Evolutionary conservation across 2,888 invertebrate species (phyloP).

Genomic region (Liodrosophila aerea): DNA sequence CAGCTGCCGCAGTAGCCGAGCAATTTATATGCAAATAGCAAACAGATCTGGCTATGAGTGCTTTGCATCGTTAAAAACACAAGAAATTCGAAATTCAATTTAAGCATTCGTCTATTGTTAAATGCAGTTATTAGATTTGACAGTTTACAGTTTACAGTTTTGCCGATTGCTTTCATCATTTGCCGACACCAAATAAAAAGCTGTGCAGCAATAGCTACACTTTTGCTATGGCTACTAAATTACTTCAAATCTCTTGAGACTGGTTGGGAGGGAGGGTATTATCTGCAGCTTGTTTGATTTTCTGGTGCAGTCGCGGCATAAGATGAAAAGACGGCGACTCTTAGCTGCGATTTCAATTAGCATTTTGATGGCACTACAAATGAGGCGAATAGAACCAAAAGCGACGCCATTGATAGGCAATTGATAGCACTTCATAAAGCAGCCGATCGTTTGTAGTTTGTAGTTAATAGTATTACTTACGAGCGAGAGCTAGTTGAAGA

Average conservation of each 20-base stretch:
- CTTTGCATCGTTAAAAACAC: constrained; percentile 62
- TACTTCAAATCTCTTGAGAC: constrained; percentile 35
- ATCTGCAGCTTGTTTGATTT: constrained; percentile 65
- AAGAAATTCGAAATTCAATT: constrained; percentile 57
- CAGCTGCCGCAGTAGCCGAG: constrained; percentile 48
- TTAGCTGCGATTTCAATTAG: constrained; percentile 66
- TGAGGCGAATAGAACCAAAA: constrained; percentile 63
- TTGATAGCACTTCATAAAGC: constrained; percentile 75
- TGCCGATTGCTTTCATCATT: constrained; percentile 55
- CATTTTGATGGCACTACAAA: constrained; percentile 76
- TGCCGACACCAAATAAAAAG: constrained; percentile 35
- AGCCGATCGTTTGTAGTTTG: constrained; percentile 57
- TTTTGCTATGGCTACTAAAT: constrained; percentile 62
- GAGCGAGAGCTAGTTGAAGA: constrained; percentile 13
- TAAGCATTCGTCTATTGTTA: constrained; percentile 62
- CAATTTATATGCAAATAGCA: constrained; percentile 70
- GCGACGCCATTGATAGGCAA: constrained; percentile 64
- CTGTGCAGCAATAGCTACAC: not conserved
- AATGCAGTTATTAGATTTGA: constrained; percentile 78
- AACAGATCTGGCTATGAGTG: constrained; percentile 56
- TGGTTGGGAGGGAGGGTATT: constrained; percentile 39
- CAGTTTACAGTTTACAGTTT: constrained; percentile 57
- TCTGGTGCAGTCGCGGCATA: constrained; percentile 66
- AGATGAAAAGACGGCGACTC: constrained; percentile 60
- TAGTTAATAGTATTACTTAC: constrained; percentile 1